Evolutionary conservation across 2,888 invertebrate genomes (phyloP), one percentile per base, ranked within the genome.

Genomic region (Euclidia mi): DNA sequence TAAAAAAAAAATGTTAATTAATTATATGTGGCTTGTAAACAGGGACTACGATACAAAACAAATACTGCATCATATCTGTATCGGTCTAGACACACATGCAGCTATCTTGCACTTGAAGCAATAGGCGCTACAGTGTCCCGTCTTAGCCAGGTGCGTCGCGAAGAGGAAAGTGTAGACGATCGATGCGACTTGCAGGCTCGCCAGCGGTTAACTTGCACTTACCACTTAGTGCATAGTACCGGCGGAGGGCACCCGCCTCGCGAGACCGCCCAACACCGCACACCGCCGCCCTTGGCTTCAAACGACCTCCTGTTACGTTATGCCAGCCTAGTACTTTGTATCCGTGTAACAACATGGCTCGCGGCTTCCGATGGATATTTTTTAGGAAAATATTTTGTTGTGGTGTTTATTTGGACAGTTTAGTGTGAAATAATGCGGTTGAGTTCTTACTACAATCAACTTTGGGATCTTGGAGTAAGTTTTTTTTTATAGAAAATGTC

Each of bases 221-320:
- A 81, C 86, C 92, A 92, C 88, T 91, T 85, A 80, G 84, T 87
- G 88, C 89, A 90, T 83, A 85, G 88, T 82, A 78, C 75, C 81
- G 79, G 79, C 76, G 68, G 84, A 82, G 84, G 84, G 83, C 81
- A 82, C 82, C 78, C 88, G 90, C 79, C 83, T 86, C 79, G 75
- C 79, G 72, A 71, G 71, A 57, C 74, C 75, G 64, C 70, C 65
- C 67, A 68, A 56, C 59, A 75, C 73, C 59, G 53, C 44, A 72
- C 49, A 55, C 50, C 64, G 44, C 62, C 72, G 76, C 76, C 78
- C 79, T 79, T 76, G 65, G 61, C 35, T 61, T 65, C 59, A 51
- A 53, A 56, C 64, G 57, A 76, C 68, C 78, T 78, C 74, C 74
- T 68, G 47, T 15, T 34, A 35, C 55, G 52, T 57, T 52, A 77